Conservation (phyloP, 2,888 invertebrate species). For the Agrotis segetum region DNA sequence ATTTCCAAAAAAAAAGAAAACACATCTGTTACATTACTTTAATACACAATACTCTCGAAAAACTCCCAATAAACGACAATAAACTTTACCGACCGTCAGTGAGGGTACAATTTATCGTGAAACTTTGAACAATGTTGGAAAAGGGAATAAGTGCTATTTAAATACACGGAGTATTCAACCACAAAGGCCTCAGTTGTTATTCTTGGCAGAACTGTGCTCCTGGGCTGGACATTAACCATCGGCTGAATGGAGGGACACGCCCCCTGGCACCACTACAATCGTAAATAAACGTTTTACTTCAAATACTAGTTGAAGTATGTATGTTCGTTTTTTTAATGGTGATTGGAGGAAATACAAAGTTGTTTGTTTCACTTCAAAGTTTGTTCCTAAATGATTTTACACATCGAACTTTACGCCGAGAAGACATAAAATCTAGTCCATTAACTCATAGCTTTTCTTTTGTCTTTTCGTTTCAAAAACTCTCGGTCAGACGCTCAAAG, state of each 20-base stretch:
- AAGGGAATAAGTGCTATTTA: constrained; percentile 63
- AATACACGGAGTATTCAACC: constrained; percentile 60
- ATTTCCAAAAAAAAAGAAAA: background rate
- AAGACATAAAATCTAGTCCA: too few relatives aligned
- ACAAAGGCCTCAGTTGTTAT: constrained; percentile 67
- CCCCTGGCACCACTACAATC: constrained; percentile 65
- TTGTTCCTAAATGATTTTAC: background rate
- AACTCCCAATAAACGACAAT: constrained; percentile 36
- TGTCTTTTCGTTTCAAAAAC: too few relatives aligned
- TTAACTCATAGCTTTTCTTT: too few relatives aligned
- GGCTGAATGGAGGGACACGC: constrained; percentile 63
- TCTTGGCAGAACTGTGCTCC: constrained; percentile 67
- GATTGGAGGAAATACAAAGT: background rate
- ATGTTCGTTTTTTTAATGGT: constrained; percentile 13
- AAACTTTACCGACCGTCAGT: constrained; percentile 49
- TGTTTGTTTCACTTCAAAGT: background rate
- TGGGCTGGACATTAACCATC: constrained; percentile 68
- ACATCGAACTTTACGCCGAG: too few relatives aligned
- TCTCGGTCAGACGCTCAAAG: too few relatives aligned
- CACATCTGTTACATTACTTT: constrained; percentile 24
- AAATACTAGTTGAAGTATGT: constrained; percentile 36
- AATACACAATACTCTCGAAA: constrained; percentile 27
- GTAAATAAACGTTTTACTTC: constrained; percentile 54
- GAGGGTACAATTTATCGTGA: constrained; percentile 52
- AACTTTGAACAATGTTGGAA: constrained; percentile 58